Evolutionary conservation across 2,797 vertebrate species (phyloP).

Genomic region (Scarus forsteni): DNA sequence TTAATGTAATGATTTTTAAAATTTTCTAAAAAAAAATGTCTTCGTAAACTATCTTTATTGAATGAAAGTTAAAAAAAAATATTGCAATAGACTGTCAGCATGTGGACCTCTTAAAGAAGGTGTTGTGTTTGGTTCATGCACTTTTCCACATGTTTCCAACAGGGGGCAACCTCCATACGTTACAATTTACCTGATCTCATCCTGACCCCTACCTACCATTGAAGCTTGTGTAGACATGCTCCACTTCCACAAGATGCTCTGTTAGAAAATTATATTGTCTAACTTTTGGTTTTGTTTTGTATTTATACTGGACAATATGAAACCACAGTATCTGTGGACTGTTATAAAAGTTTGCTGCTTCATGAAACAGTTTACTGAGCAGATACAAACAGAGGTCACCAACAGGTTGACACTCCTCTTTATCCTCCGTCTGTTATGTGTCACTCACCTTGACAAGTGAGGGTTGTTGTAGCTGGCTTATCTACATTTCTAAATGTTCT

Average conservation of each 20-base stretch:
- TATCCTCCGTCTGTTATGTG: slow-evolving; percentile 32
- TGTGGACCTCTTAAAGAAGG: not conserved
- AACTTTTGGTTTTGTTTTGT: not conserved
- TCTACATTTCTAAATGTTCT: slow-evolving; percentile 48
- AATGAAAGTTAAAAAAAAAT: too few species aligned
- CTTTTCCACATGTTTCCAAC: slow-evolving; percentile 44
- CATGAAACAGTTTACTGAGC: slow-evolving; percentile 8
- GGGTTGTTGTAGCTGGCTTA: slow-evolving; percentile 55
- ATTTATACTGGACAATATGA: not conserved
- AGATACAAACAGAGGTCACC: slow-evolving; percentile 29
- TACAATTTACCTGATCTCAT: slow-evolving; percentile 11
- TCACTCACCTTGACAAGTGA: slow-evolving; percentile 66
- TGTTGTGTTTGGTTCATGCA: not conserved
- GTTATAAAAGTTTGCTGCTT: slow-evolving; percentile 8
- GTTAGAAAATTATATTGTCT: slow-evolving; percentile 12
- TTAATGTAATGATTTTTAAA: not conserved
- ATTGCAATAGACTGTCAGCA: not conserved
- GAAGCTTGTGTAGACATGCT: slow-evolving; percentile 15
- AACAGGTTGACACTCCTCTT: slow-evolving; percentile 1
- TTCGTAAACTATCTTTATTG: too few species aligned
- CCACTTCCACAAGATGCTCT: slow-evolving; percentile 3
- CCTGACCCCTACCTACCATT: slow-evolving; percentile 11
- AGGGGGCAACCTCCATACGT: slow-evolving; percentile 78
- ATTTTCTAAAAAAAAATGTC: too few species aligned
- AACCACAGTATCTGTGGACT: not conserved